Evolutionary conservation across 2,797 vertebrate species (phyloP).

Genomic region (Zalophus californianus): DNA sequence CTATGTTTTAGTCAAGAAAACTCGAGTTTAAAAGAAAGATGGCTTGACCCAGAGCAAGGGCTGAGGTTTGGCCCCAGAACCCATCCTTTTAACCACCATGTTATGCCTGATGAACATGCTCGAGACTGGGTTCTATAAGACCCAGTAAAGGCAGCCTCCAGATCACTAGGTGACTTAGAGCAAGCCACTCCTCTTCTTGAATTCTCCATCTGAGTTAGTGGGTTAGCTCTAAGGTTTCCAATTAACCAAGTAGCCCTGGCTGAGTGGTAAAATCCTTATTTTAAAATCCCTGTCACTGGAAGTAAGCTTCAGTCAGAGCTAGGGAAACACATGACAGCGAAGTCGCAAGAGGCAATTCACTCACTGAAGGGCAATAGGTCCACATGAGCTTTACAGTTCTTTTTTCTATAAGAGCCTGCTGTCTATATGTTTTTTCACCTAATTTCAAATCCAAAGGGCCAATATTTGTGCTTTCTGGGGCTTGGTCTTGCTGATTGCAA

Average conservation of each 20-base stretch:
- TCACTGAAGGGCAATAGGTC: background rate
- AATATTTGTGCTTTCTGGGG: background rate
- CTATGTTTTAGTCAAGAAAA: background rate
- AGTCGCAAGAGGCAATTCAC: background rate
- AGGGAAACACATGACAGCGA: background rate
- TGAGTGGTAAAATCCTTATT: background rate
- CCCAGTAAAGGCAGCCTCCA: background rate
- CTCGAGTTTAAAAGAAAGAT: conserved; percentile 25
- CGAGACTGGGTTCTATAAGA: background rate
- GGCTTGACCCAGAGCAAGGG: background rate
- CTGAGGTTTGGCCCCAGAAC: background rate
- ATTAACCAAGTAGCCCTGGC: background rate
- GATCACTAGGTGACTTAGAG: background rate
- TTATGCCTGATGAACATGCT: background rate
- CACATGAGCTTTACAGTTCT: background rate
- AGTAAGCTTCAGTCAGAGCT: background rate
- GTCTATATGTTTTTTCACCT: background rate
- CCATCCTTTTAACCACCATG: background rate
- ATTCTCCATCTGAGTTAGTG: background rate
- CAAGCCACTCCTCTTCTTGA: background rate
- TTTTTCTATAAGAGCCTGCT: background rate
- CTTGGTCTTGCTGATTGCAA: background rate
- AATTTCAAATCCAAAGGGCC: conserved; percentile 22
- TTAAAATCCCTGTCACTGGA: background rate
- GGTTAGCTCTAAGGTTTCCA: background rate